Conservation (phyloP, 2,888 invertebrate species). For the Asteroscopus sphinx region DNA sequence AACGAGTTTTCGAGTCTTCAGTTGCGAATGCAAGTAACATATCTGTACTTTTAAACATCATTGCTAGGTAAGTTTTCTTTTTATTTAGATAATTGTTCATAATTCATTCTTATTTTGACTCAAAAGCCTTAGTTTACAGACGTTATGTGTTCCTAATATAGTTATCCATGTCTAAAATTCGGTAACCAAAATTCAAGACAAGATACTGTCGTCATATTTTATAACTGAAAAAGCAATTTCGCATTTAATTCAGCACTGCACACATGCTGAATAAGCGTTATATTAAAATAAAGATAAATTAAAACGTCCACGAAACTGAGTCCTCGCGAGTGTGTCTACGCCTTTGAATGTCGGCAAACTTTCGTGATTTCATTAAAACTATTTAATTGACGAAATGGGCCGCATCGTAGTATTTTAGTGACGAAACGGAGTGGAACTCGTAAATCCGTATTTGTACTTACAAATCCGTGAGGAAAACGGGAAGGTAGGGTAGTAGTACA, state of each 20-base stretch:
- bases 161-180: conserved; percentile 21
- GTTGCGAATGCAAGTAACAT: too few relatives aligned
- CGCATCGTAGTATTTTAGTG: conserved; percentile 45
- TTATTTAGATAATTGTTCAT: too few relatives aligned
- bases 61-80: too few relatives aligned
- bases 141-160: too few relatives aligned
- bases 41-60: too few relatives aligned
- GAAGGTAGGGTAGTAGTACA: not conserved
- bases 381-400: conserved; percentile 54
- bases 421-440: conserved; percentile 28
- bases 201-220: conserved; percentile 54
- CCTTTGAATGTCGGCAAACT: conserved; percentile 43
- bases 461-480: conserved; percentile 1
- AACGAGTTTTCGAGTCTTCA: too few relatives aligned
- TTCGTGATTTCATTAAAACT: conserved; percentile 55
- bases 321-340: conserved; percentile 35
- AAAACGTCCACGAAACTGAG: conserved; percentile 54
- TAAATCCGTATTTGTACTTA: conserved; percentile 41
- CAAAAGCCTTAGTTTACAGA: too few relatives aligned
- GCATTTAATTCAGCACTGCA: conserved; percentile 52
- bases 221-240: conserved; percentile 60
- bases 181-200: conserved; percentile 43
- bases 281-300: conserved; percentile 65
- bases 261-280: conserved; percentile 59
- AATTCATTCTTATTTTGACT: not conserved